Conservation (phyloP, 2,113 vertebrate genomes). For the Lampris incognitus region DNA sequence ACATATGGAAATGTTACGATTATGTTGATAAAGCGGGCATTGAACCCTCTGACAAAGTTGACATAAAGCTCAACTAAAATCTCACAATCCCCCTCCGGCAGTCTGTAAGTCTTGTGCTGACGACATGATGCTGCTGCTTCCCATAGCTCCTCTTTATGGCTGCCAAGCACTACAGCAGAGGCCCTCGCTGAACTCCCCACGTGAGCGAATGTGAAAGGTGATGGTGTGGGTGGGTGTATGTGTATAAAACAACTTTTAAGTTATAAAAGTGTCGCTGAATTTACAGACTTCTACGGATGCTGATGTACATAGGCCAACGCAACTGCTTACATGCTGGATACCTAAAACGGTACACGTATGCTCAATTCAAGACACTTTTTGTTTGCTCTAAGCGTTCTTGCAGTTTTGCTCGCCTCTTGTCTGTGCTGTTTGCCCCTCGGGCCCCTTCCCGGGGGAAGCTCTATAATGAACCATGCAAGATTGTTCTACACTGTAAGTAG, state of each 20-base stretch:
- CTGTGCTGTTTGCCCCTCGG: not conserved
- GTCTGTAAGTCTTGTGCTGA: slow-evolving; percentile 53
- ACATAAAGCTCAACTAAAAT: slow-evolving; percentile 53
- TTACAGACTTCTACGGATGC: slow-evolving; percentile 20
- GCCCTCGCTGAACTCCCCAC: slow-evolving; percentile 53
- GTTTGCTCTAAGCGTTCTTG: slow-evolving; percentile 13
- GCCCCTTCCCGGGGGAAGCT: not conserved
- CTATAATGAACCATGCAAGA: not conserved
- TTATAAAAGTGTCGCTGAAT: slow-evolving; percentile 41
- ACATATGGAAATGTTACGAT: slow-evolving; percentile 4
- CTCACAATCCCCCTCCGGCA: slow-evolving; percentile 53
- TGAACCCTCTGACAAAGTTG: slow-evolving; percentile 44
- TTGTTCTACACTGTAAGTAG: slow-evolving; percentile 5
- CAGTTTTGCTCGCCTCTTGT: not conserved
- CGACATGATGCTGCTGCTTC: slow-evolving; percentile 52
- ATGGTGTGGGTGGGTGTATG: slow-evolving; percentile 10
- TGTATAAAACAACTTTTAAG: slow-evolving; percentile 57
- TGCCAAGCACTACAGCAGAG: slow-evolving; percentile 68
- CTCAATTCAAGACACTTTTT: not conserved
- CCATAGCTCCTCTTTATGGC: slow-evolving; percentile 62
- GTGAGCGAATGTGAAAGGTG: too few relatives aligned
- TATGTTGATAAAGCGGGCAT: slow-evolving; percentile 43
- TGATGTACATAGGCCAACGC: slow-evolving; percentile 19
- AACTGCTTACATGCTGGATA: not conserved
- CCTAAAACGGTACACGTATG: slow-evolving; percentile 14